Evolutionary conservation across 2,888 invertebrate species (phyloP).

Genomic region (Sipha maydis): DNA sequence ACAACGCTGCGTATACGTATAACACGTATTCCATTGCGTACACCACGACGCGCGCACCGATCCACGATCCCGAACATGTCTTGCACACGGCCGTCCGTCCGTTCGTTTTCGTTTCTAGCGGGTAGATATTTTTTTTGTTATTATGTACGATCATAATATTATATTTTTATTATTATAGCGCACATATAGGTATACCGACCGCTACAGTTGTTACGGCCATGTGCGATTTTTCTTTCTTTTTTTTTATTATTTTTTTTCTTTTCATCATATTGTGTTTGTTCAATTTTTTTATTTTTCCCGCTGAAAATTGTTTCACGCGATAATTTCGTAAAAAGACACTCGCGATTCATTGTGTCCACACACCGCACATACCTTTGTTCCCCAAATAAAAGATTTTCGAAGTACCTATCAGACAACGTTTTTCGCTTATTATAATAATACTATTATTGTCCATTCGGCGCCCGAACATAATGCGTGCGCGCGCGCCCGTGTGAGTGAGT

Average conservation of each 20-base stretch:
- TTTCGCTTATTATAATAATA: neutral
- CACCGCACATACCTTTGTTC: neutral
- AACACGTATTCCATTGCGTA: no score
- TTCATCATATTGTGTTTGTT: slow-evolving; percentile 15
- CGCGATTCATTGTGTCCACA: neutral
- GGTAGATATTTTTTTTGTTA: neutral
- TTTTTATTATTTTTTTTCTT: no score
- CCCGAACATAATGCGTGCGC: neutral
- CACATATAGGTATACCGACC: neutral
- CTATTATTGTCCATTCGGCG: neutral
- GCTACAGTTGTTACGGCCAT: neutral
- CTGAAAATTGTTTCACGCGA: slow-evolving; percentile 33
- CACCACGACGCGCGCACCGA: no score
- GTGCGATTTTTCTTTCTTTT: neutral
- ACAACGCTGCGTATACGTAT: no score
- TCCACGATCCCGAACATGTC: no score
- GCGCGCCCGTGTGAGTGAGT: no score
- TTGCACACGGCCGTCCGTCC: neutral
- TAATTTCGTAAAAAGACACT: slow-evolving; percentile 19
- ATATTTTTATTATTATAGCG: neutral
- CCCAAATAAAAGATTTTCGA: neutral
- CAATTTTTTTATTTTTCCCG: slow-evolving; percentile 25
- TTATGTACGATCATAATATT: neutral
- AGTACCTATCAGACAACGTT: neutral
- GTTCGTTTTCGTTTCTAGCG: neutral